Conservation (phyloP, 2,888 invertebrate genomes). For the Euplexia lucipara region DNA sequence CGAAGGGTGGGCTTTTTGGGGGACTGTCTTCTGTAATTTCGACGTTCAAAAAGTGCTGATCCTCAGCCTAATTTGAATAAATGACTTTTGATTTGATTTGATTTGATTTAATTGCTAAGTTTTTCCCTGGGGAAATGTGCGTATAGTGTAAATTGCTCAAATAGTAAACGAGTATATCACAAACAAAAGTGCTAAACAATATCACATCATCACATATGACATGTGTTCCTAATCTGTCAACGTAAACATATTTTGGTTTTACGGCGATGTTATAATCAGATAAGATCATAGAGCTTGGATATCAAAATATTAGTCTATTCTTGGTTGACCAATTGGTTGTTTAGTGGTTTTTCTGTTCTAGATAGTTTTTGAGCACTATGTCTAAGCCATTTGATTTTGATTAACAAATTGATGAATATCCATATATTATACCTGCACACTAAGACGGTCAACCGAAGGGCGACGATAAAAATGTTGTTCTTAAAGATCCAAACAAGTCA, state of each 20-base stretch:
- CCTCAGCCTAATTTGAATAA: no score
- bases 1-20: no score
- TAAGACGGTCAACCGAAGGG: no score
- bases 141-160: no score
- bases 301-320: background rate
- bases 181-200: slow-evolving; percentile 41
- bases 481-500: no score
- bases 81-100: no score
- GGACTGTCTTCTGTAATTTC: no score
- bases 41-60: no score
- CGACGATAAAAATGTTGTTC: no score
- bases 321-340: background rate
- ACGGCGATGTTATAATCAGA: slow-evolving; percentile 41
- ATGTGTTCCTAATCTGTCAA: slow-evolving; percentile 40
- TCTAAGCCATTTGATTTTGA: background rate
- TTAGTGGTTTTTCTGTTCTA: background rate
- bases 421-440: no score
- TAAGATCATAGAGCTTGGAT: slow-evolving; percentile 21
- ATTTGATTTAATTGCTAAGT: no score
- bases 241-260: slow-evolving; percentile 48
- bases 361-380: background rate
- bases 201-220: slow-evolving; percentile 34
- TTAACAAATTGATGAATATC: no score
- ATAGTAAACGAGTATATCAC: slow-evolving; percentile 7
- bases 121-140: background rate